Percentiles rank a stretch among this genome's conserved stretches.
Evolutionary conservation across 2,888 invertebrate genomes (phyloP).

Genomic region (Drosophila hawaiiensis): DNA sequence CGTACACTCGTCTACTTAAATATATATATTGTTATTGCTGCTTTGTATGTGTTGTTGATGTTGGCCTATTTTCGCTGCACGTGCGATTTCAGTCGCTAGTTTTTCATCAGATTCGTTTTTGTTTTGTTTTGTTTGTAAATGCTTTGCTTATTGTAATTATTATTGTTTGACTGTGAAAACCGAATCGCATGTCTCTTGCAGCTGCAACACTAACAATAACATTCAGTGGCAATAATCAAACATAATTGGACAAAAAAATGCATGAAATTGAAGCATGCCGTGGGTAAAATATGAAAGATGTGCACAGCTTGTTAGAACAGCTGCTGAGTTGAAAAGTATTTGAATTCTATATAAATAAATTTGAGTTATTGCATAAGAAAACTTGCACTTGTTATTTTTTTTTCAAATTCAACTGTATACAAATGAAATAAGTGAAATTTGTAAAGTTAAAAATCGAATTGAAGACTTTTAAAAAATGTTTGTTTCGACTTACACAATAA

Average conservation of each 20-base stretch:
- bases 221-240: slow-evolving; percentile 32
- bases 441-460: not conserved
- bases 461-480: not conserved
- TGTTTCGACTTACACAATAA: not conserved
- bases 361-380: not conserved
- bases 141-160: slow-evolving; percentile 28
- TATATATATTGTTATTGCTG: not conserved
- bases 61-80: slow-evolving; percentile 62
- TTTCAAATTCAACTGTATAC: not conserved
- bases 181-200: slow-evolving; percentile 56
- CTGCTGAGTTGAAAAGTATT: not conserved
- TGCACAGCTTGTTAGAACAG: not conserved
- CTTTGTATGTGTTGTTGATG: slow-evolving; percentile 7
- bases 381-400: not conserved
- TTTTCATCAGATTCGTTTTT: slow-evolving; percentile 33
- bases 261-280: slow-evolving; percentile 38
- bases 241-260: slow-evolving; percentile 62
- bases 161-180: slow-evolving; percentile 26
- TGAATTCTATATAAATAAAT: not conserved
- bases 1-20: not conserved
- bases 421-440: not conserved
- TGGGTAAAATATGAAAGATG: slow-evolving; percentile 10
- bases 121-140: slow-evolving; percentile 4
- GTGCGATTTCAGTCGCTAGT: slow-evolving; percentile 55
- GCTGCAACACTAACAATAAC: slow-evolving; percentile 40